Conservation (phyloP, 2,888 invertebrate genomes). For the Pachydiplax longipennis region DNA sequence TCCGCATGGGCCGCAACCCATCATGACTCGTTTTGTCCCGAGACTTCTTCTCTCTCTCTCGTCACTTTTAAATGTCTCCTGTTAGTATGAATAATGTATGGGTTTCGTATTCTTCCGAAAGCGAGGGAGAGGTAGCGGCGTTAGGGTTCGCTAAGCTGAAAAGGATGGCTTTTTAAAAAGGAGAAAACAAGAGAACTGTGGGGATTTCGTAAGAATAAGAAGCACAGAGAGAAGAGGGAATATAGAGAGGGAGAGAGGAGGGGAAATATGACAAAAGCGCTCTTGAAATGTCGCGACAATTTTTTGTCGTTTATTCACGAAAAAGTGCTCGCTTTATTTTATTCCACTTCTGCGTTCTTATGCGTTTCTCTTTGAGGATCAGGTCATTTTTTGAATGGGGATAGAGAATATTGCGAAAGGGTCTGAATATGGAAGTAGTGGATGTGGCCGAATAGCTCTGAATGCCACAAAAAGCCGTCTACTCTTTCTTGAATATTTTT, state of each 20-base stretch:
- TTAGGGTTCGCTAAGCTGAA: neutral
- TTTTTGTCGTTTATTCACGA: neutral
- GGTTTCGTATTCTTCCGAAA: neutral
- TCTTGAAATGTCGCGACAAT: neutral
- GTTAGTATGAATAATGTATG: neutral
- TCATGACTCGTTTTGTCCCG: neutral
- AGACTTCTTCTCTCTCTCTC: neutral
- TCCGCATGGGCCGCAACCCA: neutral
- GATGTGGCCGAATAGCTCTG: no score
- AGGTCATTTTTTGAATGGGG: neutral
- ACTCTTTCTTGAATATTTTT: no score
- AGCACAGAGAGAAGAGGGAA: neutral
- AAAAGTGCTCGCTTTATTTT: neutral
- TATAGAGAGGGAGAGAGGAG: neutral
- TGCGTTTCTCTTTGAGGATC: neutral
- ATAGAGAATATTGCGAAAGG: no score
- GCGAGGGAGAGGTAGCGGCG: neutral
- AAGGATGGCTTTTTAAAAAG: neutral
- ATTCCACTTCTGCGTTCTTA: neutral
- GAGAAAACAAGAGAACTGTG: neutral
- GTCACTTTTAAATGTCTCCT: conserved; percentile 1
- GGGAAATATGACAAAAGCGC: neutral
- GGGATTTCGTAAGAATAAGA: neutral
- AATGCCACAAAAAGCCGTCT: no score
- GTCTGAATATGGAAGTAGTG: no score